Percentiles rank a stretch among this genome's conserved stretches.
Evolutionary conservation across 1,140 invertebrate species (phyloP).

Genomic region (Andrena cerasifolii): DNA sequence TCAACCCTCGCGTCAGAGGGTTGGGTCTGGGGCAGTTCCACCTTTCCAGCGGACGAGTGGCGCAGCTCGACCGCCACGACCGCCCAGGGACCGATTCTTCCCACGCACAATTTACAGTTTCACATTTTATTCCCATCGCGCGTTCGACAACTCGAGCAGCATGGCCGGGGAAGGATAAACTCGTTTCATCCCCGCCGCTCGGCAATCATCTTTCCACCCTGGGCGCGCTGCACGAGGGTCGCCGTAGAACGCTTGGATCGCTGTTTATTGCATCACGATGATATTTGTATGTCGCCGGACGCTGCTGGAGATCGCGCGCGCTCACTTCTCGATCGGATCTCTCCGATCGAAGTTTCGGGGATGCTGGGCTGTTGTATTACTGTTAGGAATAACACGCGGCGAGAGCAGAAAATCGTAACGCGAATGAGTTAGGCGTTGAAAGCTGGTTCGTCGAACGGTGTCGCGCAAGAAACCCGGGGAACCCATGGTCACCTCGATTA

Average conservation of each 20-base stretch:
- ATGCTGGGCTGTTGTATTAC: no score
- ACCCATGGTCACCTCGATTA: conserved; percentile 46
- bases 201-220: conserved; percentile 59
- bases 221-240: conserved; percentile 5
- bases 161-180: conserved; percentile 59
- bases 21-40: neutral
- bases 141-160: conserved; percentile 63
- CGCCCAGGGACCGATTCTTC: conserved; percentile 81
- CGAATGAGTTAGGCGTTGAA: neutral
- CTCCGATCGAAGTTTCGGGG: no score
- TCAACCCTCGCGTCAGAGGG: conserved; percentile 14
- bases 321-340: no score
- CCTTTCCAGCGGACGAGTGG: conserved; percentile 61
- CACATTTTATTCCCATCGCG: conserved; percentile 82
- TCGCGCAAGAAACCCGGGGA: conserved; percentile 17
- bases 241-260: conserved; percentile 10
- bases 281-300: conserved; percentile 5
- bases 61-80: conserved; percentile 66
- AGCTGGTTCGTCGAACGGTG: neutral
- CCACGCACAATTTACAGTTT: conserved; percentile 83
- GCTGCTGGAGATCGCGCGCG: no score
- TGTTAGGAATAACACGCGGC: no score
- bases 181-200: conserved; percentile 51
- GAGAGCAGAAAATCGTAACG: conserved; percentile 11
- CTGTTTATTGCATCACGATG: neutral